phyloP scores from a whole-genome alignment of 2,888 invertebrate genomes.

The Allacma fusca region DNA sequence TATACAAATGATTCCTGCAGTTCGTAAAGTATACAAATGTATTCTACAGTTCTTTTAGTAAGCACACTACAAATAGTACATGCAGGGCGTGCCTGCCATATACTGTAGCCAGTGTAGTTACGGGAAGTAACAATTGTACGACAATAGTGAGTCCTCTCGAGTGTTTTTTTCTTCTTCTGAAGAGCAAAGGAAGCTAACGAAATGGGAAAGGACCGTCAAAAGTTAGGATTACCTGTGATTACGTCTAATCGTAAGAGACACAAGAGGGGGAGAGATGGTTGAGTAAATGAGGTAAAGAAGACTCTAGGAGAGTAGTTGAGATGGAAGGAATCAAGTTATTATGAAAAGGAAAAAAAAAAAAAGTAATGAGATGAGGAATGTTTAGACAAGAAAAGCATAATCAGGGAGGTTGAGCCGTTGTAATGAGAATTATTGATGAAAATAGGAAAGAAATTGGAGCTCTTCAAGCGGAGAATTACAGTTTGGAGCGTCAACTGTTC shows the following conservation, averaged over 20 bases:
- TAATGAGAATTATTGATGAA: slow-evolving; percentile 31
- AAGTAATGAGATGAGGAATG: slow-evolving; percentile 1
- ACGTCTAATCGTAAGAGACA: not conserved
- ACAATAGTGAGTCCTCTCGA: no score
- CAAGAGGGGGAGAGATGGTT: not conserved
- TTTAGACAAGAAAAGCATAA: not conserved
- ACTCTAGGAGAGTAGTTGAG: not conserved
- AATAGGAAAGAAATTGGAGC: slow-evolving; percentile 77
- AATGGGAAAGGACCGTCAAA: not conserved
- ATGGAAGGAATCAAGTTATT: not conserved
- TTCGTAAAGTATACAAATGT: no score
- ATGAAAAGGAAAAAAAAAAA: not conserved
- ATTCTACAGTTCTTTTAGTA: no score
- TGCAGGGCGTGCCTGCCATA: no score
- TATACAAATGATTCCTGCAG: no score
- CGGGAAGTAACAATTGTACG: no score
- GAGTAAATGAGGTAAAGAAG: not conserved
- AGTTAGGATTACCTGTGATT: slow-evolving; percentile 7
- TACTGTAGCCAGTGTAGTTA: no score
- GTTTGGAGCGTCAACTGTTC: slow-evolving; percentile 81
- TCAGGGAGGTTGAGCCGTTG: not conserved
- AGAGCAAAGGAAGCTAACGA: not conserved
- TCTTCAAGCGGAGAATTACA: slow-evolving; percentile 83
- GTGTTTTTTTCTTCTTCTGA: no score
- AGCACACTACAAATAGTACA: no score